Base-by-base conservation (phyloP, 2,888 invertebrate genomes). In the Ditula angustiorana region DNA sequence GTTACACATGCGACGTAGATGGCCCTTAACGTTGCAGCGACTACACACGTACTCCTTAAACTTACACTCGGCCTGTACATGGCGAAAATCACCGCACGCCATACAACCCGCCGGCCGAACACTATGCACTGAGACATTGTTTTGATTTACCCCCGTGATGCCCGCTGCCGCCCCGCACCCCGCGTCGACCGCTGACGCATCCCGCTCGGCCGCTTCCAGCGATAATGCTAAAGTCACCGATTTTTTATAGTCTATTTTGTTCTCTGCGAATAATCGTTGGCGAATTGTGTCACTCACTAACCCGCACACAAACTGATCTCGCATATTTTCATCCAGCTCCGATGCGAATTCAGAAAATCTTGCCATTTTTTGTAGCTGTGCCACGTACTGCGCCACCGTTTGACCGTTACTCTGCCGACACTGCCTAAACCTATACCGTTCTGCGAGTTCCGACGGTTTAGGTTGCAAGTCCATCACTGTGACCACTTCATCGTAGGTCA, bases 371-470 rank as follows among this genome's bases (percentile, higher is more conserved):
- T 49, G 23, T 49, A 49, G 13, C 13, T 4, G 16, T 8, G 49
- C 49, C 49, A 49, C 49, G 49, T 26, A 49, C 19, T 49, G 49
- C 2, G 11, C 49, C 24, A 49, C 49, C 1, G 24, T 23, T 49
- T 49, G 24, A 26, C 49, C 49, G 26, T 11, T 49, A 26, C 13
- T 7, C 49, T 49, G 49, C 24, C 49, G 49, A 26, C 49, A 26
- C 19, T 49, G 49, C 5, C 49, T 24, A 49, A 49, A 49, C 26
- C 24, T 49, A 7, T 23, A 49, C 19, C 41, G 41, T 11, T 19
- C 41, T 5, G 41, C 41, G 2, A 41, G 41, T 19, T 19, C 41
- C 8, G 41, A 41, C 16, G 41, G 41, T 7, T 5, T 41, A 11
- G 41, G 41, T 41, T 41, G 41, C 2, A 41, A 19, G 19, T 41